Conservation (phyloP, 2,113 vertebrate species). For the Otis tarda region DNA sequence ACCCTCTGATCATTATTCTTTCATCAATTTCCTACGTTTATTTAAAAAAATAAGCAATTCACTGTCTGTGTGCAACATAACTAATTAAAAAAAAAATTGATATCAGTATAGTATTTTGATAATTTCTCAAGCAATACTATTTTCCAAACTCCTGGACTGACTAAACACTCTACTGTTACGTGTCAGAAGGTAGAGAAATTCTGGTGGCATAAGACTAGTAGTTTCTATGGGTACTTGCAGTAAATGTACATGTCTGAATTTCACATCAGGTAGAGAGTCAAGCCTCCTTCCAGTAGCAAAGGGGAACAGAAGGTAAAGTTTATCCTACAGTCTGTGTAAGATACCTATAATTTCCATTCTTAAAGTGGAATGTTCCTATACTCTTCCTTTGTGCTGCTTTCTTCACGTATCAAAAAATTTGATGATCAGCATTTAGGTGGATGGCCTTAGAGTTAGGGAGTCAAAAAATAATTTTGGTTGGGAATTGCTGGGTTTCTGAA, state of each 20-base stretch:
- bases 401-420: neutral
- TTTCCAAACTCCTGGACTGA: neutral
- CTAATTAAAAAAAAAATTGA: neutral
- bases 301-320: neutral
- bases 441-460: neutral
- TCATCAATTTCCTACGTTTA: neutral
- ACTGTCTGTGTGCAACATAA: neutral
- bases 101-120: neutral
- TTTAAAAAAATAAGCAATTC: neutral
- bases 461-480: neutral
- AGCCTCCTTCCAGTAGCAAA: neutral
- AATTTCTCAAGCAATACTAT: neutral
- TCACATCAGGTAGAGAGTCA: neutral
- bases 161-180: neutral
- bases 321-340: neutral
- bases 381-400: neutral
- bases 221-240: neutral
- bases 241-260: neutral
- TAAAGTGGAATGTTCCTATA: neutral
- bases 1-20: neutral
- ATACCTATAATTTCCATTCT: neutral
- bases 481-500: neutral
- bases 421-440: neutral
- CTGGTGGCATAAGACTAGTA: neutral
- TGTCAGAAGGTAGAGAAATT: neutral